Evolutionary conservation across 2,797 vertebrate genomes (phyloP).

Genomic region (Brachyrhaphis roseni): DNA sequence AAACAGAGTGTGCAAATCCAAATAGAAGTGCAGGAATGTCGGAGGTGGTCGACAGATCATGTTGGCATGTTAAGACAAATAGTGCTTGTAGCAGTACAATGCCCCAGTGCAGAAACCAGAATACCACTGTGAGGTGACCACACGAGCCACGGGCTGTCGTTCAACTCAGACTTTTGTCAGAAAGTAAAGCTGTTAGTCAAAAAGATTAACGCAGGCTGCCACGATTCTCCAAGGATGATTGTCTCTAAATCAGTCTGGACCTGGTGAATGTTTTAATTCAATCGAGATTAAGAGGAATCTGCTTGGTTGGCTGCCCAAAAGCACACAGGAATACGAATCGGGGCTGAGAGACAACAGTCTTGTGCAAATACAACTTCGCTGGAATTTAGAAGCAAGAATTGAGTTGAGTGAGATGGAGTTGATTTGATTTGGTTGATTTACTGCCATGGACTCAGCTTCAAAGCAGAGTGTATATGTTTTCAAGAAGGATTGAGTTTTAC

Average conservation of each 20-base stretch:
- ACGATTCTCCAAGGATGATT: background rate
- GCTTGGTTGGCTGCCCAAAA: conserved; percentile 24
- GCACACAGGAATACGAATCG: conserved; percentile 28
- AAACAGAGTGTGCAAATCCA: conserved; percentile 28
- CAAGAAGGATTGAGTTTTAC: background rate
- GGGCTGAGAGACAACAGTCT: background rate
- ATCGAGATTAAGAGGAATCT: conserved; percentile 44
- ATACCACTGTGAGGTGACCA: conserved; percentile 25
- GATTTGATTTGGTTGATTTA: background rate
- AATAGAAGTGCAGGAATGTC: conserved; percentile 49
- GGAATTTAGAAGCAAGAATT: background rate
- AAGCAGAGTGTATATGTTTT: background rate
- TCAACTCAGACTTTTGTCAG: conserved; percentile 21
- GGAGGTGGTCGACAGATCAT: conserved; percentile 42
- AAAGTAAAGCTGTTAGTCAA: conserved; percentile 21
- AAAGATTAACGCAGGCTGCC: conserved; percentile 21
- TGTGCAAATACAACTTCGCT: background rate
- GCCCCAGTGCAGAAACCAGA: conserved; percentile 12
- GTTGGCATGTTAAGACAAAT: conserved; percentile 47
- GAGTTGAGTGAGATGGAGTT: background rate
- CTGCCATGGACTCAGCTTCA: background rate
- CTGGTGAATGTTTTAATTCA: conserved; percentile 38
- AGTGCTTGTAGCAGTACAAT: conserved; percentile 27
- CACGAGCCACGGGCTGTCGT: conserved; percentile 1
- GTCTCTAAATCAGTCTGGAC: conserved; percentile 38